Base-by-base conservation (phyloP, 2,113 vertebrate genomes). In the Periophthalmodon schlosseri region DNA sequence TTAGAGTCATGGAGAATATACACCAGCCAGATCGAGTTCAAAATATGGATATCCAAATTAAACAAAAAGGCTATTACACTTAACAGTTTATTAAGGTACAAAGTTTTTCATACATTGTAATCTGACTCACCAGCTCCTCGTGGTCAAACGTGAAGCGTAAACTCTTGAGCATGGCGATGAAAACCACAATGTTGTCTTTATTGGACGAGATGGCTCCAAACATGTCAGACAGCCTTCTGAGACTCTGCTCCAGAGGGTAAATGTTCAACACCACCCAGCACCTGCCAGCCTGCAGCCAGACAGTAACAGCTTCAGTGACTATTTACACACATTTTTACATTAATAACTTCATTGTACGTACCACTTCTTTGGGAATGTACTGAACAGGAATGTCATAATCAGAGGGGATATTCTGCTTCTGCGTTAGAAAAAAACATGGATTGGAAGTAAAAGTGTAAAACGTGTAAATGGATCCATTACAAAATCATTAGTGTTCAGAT, bases 201-300 rank as follows among this genome's bases (percentile, higher is more conserved):
- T 92, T 92, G 81, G 88, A 86, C 44, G 91, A 92, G 68, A 89
- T 66, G 73, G 80, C 67, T 8, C 91, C 91, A 65, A 92, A 92
- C 83, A 83, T 87, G 74, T 34, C 67, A 70, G 87, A 83, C 75
- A 92, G 75, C 52, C 79, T 87, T 34, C 83, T 75, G 61, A 92
- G 90, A 80, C 91, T 92, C 73, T 89, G 88, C 86, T 92, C 91
- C 78, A 92, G 69, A 52, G 91, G 91, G 76, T 90, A 92, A 49
- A 92, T 86, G 56, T 92, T 92, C 10, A 92, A 75, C 54, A 91
- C 91, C 83, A 92, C 90, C 91, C 91, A 92, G 82, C 91, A 92
- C 18, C 72, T 72, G 56, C 88, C 90, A 15, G 90, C 89, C 91
- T 92, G 73, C 1, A 75, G 7, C 3, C 1, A 60, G 13, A 60